Evolutionary conservation across 2,113 vertebrate species (phyloP), one percentile per base, ranked within the genome.

Genomic region (Reinhardtius hippoglossoides): DNA sequence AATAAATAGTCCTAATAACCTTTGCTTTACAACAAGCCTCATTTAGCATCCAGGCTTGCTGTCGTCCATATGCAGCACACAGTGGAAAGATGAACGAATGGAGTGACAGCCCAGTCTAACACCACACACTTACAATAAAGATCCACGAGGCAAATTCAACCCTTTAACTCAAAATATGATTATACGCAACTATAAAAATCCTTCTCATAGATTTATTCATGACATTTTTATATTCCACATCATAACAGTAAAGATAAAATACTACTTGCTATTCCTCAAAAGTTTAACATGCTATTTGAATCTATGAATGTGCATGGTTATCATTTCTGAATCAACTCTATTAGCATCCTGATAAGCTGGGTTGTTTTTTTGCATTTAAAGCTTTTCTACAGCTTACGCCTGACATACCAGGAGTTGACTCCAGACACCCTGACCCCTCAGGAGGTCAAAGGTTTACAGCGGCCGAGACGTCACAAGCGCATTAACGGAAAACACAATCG

Each of bases 111-210:
- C 46, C 81, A 67, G 60, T 75, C 79, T 69, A 84, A 80, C 50
- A 80, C 52, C 62, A 44, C 8, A 44, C 9, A 79, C 50, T 60
- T 9, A 46, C 5, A 52, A 18, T 18, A 71, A 80, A 86, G 76
- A 59, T 81, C 82, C 81, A 79, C 89, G 84, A 46, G 74, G 81
- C 35, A 83, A 89, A 83, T 78, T 72, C 85, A 87, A 87, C 79
- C 84, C 69, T 44, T 64, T 58, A 5, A 69, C 16, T 20, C 3
- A 42, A 58, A 69, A 66, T 63, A 16, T 26, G 31, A 46, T 70
- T 21, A 46, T 46, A 42, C 23, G 8, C n/a, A 71, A 35, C 8
- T 57, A 52, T 61, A 24, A 59, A 55, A 58, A 62, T 73, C 31
- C 5, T 55, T 6, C 67, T 20, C 50, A 46, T 57, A 23, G 12